phyloP scores from a whole-genome alignment of 2,888 invertebrate species.

The Blera fallax region DNA sequence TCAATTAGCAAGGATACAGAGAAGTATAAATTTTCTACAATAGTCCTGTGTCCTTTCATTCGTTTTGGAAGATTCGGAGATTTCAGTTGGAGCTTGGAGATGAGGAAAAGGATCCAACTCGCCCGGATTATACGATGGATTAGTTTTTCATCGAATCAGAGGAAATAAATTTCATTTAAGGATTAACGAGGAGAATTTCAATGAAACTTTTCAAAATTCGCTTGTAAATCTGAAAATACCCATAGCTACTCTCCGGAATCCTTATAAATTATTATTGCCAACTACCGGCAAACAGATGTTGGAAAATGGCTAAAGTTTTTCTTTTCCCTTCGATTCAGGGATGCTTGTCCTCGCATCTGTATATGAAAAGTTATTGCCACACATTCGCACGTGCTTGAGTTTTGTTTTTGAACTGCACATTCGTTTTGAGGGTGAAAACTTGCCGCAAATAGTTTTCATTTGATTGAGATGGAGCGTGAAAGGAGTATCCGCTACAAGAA shows the following conservation, averaged over 20 bases:
- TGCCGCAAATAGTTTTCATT: conserved; percentile 48
- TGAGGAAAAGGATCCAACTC: neutral
- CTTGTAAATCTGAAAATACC: conserved; percentile 50
- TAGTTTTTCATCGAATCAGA: conserved; percentile 50
- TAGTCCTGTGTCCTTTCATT: neutral
- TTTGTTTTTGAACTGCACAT: conserved; percentile 10
- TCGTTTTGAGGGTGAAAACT: neutral
- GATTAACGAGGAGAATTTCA: conserved; percentile 51
- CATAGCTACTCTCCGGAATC: neutral
- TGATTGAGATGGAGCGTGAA: too few species aligned
- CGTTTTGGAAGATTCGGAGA: conserved; percentile 2
- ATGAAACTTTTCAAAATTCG: conserved; percentile 52
- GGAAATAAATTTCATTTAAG: conserved; percentile 56
- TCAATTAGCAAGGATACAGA: conserved; percentile 50
- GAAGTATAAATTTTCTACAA: conserved; percentile 28
- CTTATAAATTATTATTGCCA: conserved; percentile 57
- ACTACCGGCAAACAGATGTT: conserved; percentile 34
- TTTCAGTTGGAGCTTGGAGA: neutral
- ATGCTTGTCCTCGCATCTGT: neutral
- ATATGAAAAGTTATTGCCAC: conserved; percentile 49
- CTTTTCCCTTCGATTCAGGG: neutral
- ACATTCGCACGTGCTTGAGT: conserved; percentile 55
- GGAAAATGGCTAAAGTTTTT: conserved; percentile 45
- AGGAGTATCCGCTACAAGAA: too few species aligned
- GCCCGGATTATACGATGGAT: conserved; percentile 45